Evolutionary conservation across 2,113 vertebrate species (phyloP).

Genomic region (Rhipidura dahli): DNA sequence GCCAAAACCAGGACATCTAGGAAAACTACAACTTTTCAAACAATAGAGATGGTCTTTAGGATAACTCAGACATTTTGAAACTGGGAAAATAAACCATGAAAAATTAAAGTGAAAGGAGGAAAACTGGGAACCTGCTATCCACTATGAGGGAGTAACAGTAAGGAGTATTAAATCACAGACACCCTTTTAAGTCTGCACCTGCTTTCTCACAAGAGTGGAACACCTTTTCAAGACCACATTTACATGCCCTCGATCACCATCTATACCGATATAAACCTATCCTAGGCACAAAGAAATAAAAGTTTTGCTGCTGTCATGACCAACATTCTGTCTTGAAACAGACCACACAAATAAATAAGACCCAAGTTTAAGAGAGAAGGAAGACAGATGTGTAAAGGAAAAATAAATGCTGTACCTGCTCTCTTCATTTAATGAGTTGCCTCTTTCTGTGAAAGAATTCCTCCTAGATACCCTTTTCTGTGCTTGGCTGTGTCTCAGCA

Average conservation of each 20-base stretch:
- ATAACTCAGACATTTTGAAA: not conserved
- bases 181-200: not conserved
- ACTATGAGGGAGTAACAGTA: not conserved
- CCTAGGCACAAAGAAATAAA: not conserved
- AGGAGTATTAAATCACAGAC: not conserved
- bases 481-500: not conserved
- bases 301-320: not conserved
- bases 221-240: not conserved
- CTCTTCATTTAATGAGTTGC: not conserved
- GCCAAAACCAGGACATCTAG: not conserved
- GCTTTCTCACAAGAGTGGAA: rapidly evolving
- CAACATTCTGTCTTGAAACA: not conserved
- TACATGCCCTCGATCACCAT: not conserved
- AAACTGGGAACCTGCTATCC: not conserved
- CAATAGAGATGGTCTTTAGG: not conserved
- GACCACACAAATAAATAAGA: not conserved
- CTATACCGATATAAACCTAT: not conserved
- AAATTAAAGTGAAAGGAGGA: not conserved
- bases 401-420: conserved; percentile 32
- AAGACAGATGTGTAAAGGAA: not conserved
- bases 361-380: not conserved
- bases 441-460: not conserved
- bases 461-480: not conserved
- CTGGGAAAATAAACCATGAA: not conserved
- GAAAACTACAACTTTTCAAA: not conserved